Conservation (phyloP, 2,888 invertebrate species). For the Erebia palarica region DNA sequence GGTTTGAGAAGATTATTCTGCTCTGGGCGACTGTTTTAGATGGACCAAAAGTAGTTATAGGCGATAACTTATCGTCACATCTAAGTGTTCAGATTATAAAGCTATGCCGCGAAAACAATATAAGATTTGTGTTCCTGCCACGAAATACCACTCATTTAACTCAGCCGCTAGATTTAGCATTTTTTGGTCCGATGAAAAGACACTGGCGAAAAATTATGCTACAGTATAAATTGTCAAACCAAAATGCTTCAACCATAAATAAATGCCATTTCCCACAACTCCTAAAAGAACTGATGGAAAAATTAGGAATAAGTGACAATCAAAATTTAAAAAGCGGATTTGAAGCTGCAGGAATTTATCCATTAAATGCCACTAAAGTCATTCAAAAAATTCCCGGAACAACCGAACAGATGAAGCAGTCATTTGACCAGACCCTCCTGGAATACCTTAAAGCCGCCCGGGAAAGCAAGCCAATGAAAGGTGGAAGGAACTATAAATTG, state of each 20-base stretch:
- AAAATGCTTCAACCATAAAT: neutral
- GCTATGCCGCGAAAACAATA: neutral
- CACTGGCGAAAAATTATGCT: neutral
- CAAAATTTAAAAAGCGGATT: neutral
- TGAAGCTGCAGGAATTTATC: neutral
- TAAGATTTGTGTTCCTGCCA: conserved; percentile 2
- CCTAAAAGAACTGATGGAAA: neutral
- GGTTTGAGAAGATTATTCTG: too few species aligned
- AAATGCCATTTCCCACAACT: neutral
- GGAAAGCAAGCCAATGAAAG: neutral
- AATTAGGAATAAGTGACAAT: neutral
- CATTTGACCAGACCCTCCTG: neutral
- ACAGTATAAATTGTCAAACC: neutral
- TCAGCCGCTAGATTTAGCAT: neutral
- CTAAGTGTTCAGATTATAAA: neutral
- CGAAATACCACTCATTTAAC: neutral
- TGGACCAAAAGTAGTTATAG: neutral
- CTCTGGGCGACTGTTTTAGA: too few species aligned
- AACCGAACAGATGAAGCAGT: neutral
- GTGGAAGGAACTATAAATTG: neutral
- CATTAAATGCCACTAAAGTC: neutral
- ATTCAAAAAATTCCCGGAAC: neutral
- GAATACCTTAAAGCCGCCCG: neutral
- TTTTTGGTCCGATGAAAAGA: neutral
- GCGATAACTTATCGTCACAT: neutral